These are phyloP conservation scores for Papilio polyxenes DNA, from an alignment of 1,140 invertebrate species.

Conservation along the genomic window DNA sequence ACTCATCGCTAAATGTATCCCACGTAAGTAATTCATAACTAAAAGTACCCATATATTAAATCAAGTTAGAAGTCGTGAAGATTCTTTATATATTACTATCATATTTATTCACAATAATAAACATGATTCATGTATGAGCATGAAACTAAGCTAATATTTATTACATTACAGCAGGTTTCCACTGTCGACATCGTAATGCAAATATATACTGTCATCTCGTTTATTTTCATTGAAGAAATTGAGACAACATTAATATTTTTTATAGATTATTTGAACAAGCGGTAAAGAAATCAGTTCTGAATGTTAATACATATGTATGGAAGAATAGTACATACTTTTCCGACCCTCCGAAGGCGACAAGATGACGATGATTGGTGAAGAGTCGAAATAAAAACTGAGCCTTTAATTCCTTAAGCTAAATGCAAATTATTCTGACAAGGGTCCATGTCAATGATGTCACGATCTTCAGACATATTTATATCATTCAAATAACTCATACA, in stretches of 20 bases:
- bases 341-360: no score
- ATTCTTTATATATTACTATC: neutral
- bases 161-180: neutral
- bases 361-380: no score
- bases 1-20: neutral
- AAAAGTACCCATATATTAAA: neutral
- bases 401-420: neutral
- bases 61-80: neutral
- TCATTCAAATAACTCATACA: neutral
- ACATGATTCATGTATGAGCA: neutral
- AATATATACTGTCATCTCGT: no score
- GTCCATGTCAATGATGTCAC: neutral
- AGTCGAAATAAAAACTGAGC: no score
- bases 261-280: no score
- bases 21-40: neutral
- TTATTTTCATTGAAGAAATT: no score
- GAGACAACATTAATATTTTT: no score
- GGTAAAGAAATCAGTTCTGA: no score
- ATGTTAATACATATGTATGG: no score
- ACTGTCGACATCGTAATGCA: no score
- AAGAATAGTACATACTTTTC: no score
- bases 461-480: neutral
- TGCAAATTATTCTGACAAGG: neutral
- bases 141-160: neutral
- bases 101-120: neutral